phyloP scores from a whole-genome alignment of 2,797 vertebrate species.

The Parotocinclus haroldoi region DNA sequence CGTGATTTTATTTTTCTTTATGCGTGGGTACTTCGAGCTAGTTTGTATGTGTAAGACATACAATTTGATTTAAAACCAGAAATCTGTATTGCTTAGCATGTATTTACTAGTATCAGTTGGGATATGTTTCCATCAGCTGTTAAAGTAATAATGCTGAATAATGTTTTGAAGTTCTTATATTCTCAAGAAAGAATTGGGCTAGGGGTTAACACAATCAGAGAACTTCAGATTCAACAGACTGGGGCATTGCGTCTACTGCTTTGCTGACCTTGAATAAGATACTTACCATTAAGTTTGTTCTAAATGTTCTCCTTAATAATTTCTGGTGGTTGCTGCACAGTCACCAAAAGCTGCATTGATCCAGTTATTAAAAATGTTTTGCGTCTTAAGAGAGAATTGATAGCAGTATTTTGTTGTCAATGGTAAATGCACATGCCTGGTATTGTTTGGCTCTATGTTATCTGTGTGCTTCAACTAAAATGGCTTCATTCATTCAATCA shows the following conservation, averaged over 20 bases:
- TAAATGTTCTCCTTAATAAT: not conserved
- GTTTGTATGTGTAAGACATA: constrained; percentile 1
- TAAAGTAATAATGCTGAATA: not conserved
- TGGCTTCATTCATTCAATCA: too few relatives aligned
- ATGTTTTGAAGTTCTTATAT: constrained; percentile 12
- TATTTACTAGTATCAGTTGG: not conserved
- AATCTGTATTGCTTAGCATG: not conserved
- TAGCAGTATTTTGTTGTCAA: too few relatives aligned
- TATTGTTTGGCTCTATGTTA: too few relatives aligned
- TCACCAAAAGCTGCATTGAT: too few relatives aligned
- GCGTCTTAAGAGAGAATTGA: too few relatives aligned
- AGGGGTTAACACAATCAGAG: not conserved
- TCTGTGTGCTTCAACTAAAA: too few relatives aligned
- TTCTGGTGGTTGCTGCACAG: not conserved
- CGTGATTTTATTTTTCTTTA: not conserved
- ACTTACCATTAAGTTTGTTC: not conserved
- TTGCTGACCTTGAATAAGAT: not conserved
- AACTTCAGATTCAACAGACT: not conserved
- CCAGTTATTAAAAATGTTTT: not conserved
- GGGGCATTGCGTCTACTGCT: not conserved
- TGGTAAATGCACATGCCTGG: too few relatives aligned
- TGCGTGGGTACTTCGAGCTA: not conserved
- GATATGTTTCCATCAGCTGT: not conserved
- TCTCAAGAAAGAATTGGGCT: not conserved
- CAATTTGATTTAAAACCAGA: constrained; percentile 8